A percentile compares a stretch with the other conserved stretches of the same genome.
phyloP scores from a whole-genome alignment of 2,888 invertebrate species.

The Tinea trinotella region DNA sequence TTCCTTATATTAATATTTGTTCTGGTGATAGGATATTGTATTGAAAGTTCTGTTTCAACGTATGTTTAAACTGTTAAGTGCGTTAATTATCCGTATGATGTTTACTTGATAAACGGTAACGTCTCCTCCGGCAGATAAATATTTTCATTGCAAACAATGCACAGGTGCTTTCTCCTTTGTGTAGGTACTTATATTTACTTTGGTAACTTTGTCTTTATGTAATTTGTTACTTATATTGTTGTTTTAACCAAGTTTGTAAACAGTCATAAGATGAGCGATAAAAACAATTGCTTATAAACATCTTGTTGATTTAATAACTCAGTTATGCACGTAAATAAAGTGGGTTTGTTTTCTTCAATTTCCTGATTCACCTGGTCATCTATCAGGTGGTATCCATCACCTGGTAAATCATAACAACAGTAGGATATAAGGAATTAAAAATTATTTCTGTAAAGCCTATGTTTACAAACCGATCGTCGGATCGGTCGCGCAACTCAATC shows the following conservation, averaged over 20 bases:
- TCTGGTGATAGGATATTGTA: constrained; percentile 25
- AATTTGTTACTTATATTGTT: constrained; percentile 4
- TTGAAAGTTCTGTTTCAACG: constrained; percentile 22
- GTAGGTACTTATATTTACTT: constrained; percentile 1
- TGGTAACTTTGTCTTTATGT: constrained; percentile 3
- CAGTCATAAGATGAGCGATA: constrained; percentile 18
- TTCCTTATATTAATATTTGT: constrained; percentile 40
- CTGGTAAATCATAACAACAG: not conserved
- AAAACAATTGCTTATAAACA: constrained; percentile 25
- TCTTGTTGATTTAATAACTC: not conserved
- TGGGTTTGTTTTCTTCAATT: not conserved
- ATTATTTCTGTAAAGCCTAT: constrained; percentile 35
- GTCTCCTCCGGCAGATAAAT: constrained; percentile 32
- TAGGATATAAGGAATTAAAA: constrained; percentile 24
- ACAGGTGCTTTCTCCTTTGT: constrained; percentile 25
- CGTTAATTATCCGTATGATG: constrained; percentile 37
- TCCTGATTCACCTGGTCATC: not conserved
- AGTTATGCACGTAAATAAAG: not conserved
- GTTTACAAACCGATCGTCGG: constrained; percentile 23
- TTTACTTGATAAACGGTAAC: constrained; percentile 32
- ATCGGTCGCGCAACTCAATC: constrained; percentile 27
- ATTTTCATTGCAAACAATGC: constrained; percentile 36
- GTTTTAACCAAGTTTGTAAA: not conserved
- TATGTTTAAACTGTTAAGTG: constrained; percentile 36
- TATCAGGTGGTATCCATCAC: too few species aligned